Evolutionary conservation across 2,888 invertebrate genomes (phyloP).

Genomic region (Schizaphis graminum): DNA sequence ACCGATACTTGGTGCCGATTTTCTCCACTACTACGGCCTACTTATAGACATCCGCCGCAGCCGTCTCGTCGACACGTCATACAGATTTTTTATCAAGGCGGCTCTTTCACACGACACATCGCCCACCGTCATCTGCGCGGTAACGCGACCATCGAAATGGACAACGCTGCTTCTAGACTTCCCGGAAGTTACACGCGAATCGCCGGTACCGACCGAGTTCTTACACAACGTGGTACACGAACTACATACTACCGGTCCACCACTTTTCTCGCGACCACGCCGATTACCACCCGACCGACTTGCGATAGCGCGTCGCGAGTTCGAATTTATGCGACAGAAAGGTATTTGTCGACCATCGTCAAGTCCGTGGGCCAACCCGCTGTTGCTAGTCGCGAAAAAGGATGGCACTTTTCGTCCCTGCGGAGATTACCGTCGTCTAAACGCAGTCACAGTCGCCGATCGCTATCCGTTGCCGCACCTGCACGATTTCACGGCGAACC

Average conservation of each 20-base stretch:
- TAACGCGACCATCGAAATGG: not conserved
- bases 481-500: too few relatives aligned
- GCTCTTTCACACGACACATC: not conserved
- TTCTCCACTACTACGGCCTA: conserved; percentile 54
- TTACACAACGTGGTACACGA: conserved; percentile 13
- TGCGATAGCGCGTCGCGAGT: too few relatives aligned
- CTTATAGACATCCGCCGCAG: conserved; percentile 13
- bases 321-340: too few relatives aligned
- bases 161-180: not conserved
- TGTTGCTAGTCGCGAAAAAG: too few relatives aligned
- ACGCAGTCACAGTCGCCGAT: too few relatives aligned
- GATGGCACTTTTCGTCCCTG: too few relatives aligned
- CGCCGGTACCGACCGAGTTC: not conserved
- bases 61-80: not conserved
- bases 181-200: not conserved
- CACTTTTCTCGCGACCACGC: not conserved
- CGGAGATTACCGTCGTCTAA: too few relatives aligned
- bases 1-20: conserved; percentile 62
- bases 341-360: too few relatives aligned
- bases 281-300: too few relatives aligned
- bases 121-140: too few relatives aligned
- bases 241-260: conserved; percentile 68
- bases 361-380: too few relatives aligned
- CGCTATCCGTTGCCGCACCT: too few relatives aligned
- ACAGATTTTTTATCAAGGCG: not conserved